Evolutionary conservation across 92 coral and sea anemone genomes (phyloP), one percentile per base, ranked within the genome.

Genomic region (Phenganax subtilis): DNA sequence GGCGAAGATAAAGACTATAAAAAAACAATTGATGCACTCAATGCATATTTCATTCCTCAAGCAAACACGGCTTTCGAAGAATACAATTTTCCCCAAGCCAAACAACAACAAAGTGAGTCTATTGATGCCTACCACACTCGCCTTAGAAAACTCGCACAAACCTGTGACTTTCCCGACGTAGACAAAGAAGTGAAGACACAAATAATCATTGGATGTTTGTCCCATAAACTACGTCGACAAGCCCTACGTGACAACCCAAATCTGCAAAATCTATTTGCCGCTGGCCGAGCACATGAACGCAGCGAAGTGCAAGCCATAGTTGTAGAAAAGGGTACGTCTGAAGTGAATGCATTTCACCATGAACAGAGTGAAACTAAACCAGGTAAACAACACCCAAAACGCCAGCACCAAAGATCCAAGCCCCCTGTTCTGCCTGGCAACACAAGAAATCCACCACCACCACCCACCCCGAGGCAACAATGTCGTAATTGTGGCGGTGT

Each of bases 21-120:
- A 15, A 75, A 52, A 75, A 75, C 82, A 31, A 61, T 75, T 6
- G 75, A 10, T 7, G 76, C 81, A 71, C 80, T 85, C 61, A 78
- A 59, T 30, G 75, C 81, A 12, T 79, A 78, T 68, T 85, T 78
- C 69, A 77, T 76, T 15, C 84, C 87, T 12, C 75, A 85, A 37
- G 81, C 57, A 57, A 85, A 85, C 25, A 51, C 51, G 55, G 73
- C 87, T 11, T 85, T 67, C 58, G 80, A 85, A 79, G 80, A 77
- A 17, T 85, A 71, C 63, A 85, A 58, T 14, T 78, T 79, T 29
- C 62, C 67, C 51, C 65, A 79, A 61, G 84, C 80, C 3, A 78
- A 85, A 44, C 84, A 70, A 27, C 57, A 47, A 69, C 71, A 78
- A n/a, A 71, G 79, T 31, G 84, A 85, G 71, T 63, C 87, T 0